phyloP scores from a whole-genome alignment of 2,888 invertebrate species.

The Julus scanicus region DNA sequence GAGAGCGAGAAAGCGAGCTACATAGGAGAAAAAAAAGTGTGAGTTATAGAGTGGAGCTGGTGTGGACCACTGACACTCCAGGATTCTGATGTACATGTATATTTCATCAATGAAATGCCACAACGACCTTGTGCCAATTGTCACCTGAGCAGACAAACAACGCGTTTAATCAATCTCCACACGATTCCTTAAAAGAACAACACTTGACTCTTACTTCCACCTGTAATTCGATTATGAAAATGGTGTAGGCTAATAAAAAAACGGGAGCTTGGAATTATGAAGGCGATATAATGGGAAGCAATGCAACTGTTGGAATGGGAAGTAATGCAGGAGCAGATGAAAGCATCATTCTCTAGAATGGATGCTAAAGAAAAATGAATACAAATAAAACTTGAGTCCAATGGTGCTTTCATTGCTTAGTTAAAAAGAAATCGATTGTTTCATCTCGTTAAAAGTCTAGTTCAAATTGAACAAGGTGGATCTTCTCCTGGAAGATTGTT shows the following conservation, averaged over 20 bases:
- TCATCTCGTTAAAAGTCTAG: no score
- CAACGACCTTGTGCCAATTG: constrained; percentile 32
- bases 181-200: not conserved
- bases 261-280: no score
- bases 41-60: not conserved
- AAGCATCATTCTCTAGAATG: no score
- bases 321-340: no score
- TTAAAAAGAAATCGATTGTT: no score
- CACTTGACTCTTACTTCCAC: not conserved
- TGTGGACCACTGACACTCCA: not conserved
- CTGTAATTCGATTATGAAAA: not conserved
- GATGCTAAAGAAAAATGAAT: no score
- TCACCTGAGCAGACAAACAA: constrained; percentile 1
- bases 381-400: no score
- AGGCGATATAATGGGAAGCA: no score
- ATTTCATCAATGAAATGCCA: constrained; percentile 34
- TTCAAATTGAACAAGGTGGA: no score
- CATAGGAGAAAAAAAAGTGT: not conserved
- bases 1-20: not conserved
- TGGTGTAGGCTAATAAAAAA: not conserved
- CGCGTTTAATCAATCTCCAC: not conserved
- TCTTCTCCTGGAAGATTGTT: no score
- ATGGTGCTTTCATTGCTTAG: no score
- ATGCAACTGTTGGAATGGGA: no score
- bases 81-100: not conserved